These are phyloP conservation scores for Xenopus petersii DNA, from an alignment of 2,797 vertebrate genomes.

Conservation along the genomic window DNA sequence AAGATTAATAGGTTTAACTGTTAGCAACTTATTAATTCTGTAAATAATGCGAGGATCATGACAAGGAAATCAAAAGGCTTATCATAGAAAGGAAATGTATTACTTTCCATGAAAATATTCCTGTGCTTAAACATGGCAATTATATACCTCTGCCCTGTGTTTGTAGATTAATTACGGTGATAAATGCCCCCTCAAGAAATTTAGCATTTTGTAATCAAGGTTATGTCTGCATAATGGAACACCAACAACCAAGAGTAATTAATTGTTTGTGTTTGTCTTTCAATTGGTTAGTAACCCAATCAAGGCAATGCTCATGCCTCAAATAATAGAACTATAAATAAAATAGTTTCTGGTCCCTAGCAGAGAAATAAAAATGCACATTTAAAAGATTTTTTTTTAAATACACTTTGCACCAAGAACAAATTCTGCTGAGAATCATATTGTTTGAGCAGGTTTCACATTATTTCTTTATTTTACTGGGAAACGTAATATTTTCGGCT, in stretches of 20 bases:
- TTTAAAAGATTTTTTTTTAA: too few relatives aligned
- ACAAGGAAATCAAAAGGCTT: not conserved
- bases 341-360: not conserved
- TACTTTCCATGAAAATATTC: not conserved
- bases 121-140: not conserved
- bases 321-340: not conserved
- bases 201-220: conserved; percentile 10
- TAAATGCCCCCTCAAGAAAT: conserved; percentile 1
- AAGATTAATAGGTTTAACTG: not conserved
- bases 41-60: not conserved
- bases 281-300: not conserved
- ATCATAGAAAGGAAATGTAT: not conserved
- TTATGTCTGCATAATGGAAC: conserved; percentile 6
- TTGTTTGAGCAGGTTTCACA: too few relatives aligned
- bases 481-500: too few relatives aligned
- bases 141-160: not conserved
- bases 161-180: not conserved
- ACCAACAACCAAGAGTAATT: not conserved
- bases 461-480: too few relatives aligned
- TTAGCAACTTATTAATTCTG: not conserved
- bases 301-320: not conserved
- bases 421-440: too few relatives aligned
- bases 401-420: too few relatives aligned
- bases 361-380: not conserved
- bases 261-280: conserved; percentile 1